phyloP scores from a whole-genome alignment of 2,888 invertebrate genomes.

The Zaprionus lineosus region DNA sequence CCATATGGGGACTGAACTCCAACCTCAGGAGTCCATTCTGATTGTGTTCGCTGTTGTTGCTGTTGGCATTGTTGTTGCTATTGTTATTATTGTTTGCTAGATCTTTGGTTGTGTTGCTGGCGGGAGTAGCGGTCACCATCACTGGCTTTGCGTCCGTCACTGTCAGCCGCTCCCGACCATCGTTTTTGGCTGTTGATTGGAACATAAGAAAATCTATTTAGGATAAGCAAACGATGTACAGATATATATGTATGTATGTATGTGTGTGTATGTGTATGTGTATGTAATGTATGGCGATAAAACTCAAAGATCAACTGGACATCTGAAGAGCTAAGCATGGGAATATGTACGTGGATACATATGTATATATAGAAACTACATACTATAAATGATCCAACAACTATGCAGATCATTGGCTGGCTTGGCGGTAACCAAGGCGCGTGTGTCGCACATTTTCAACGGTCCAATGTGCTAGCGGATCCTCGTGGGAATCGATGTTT shows the following conservation, averaged over 20 bases:
- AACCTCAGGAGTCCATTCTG: conserved; percentile 49
- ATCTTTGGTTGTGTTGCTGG: conserved; percentile 48
- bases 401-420: conserved; percentile 87
- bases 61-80: conserved; percentile 27
- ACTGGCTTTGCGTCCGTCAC: conserved; percentile 82
- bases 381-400: conserved; percentile 91
- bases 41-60: conserved; percentile 30
- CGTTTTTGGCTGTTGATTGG: conserved; percentile 79
- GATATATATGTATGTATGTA: too few relatives aligned
- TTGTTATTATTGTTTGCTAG: conserved; percentile 50
- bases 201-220: neutral
- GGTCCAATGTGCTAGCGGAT: too few relatives aligned
- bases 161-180: conserved; percentile 82
- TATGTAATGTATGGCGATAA: too few relatives aligned
- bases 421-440: conserved; percentile 86
- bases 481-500: too few relatives aligned
- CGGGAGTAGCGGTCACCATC: conserved; percentile 58
- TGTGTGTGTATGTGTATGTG: neutral
- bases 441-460: conserved; percentile 85
- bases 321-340: too few relatives aligned
- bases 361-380: conserved; percentile 29
- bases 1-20: conserved; percentile 36
- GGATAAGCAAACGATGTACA: too few relatives aligned
- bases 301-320: too few relatives aligned
- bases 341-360: neutral